Evolutionary conservation across 2,113 vertebrate species (phyloP).

Genomic region (Nannospalax galili): DNA sequence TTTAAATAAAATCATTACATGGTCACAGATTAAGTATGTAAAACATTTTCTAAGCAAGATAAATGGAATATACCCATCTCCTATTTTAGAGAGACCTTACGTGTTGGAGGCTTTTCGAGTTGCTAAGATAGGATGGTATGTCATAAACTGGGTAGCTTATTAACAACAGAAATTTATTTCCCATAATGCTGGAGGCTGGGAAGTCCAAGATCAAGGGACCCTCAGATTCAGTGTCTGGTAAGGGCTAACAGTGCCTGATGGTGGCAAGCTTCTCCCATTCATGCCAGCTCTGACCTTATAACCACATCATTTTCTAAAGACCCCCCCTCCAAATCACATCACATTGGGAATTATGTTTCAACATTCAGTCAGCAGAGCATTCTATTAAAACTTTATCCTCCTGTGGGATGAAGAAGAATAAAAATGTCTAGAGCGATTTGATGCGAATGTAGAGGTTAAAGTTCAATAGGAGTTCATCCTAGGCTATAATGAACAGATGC

Average conservation of each 20-base stretch:
- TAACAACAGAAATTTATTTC: neutral
- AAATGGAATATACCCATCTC: neutral
- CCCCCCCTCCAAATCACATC: neutral
- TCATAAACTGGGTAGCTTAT: neutral
- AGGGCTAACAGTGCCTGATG: neutral
- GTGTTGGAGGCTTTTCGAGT: neutral
- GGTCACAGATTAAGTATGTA: neutral
- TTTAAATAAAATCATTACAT: constrained; percentile 20
- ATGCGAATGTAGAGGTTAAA: constrained; percentile 10
- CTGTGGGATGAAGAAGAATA: neutral
- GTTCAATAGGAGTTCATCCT: neutral
- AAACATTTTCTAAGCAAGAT: constrained; percentile 38
- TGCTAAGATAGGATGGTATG: neutral
- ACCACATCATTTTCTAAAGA: neutral
- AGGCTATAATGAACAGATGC: neutral
- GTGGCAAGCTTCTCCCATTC: neutral
- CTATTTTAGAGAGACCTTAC: neutral
- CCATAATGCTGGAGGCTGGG: neutral
- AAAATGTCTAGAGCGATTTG: neutral
- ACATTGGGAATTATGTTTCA: neutral
- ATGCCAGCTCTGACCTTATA: neutral
- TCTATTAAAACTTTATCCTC: neutral
- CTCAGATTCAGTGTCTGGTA: neutral
- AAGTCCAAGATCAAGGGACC: neutral
- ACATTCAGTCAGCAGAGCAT: neutral